A percentile compares a stretch with the other conserved stretches of the same genome.
Conservation (phyloP, 2,113 vertebrate species). For the Egretta garzetta region DNA sequence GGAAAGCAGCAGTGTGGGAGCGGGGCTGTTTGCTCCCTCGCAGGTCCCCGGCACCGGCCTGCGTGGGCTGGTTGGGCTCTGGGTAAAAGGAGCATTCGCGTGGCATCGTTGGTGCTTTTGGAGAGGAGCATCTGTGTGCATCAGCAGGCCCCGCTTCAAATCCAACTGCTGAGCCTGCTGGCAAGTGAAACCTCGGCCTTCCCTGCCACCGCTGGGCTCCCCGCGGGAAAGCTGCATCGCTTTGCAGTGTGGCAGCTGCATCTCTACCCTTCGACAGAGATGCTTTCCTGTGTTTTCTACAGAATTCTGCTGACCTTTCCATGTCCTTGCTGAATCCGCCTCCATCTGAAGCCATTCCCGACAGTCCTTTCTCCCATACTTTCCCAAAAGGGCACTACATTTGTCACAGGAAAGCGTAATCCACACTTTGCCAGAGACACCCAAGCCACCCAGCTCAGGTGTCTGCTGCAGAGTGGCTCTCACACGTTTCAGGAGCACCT, state of each 20-base stretch:
- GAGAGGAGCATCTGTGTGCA: neutral
- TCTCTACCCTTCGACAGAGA: neutral
- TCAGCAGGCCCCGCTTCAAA: neutral
- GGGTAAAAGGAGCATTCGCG: neutral
- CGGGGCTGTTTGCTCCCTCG: neutral
- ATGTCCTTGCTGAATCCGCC: neutral
- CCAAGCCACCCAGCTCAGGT: accelerated
- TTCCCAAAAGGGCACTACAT: accelerated
- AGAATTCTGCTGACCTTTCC: neutral
- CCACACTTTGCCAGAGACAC: accelerated
- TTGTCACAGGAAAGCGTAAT: neutral
- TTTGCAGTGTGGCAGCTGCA: neutral
- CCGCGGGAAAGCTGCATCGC: neutral
- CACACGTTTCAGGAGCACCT: neutral
- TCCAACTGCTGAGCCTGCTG: neutral
- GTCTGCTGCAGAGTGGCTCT: neutral
- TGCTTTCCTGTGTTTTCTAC: neutral
- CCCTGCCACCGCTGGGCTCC: neutral
- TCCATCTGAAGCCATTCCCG: neutral
- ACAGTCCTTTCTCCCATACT: neutral
- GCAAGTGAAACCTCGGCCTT: neutral
- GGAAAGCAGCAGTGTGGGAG: neutral
- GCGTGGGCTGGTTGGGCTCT: accelerated
- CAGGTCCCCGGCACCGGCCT: accelerated
- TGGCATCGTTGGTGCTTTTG: accelerated